Percentiles rank a stretch among this genome's conserved stretches.
Conservation (phyloP, 2,888 invertebrate genomes). For the Pristionchus maxplancki region DNA sequence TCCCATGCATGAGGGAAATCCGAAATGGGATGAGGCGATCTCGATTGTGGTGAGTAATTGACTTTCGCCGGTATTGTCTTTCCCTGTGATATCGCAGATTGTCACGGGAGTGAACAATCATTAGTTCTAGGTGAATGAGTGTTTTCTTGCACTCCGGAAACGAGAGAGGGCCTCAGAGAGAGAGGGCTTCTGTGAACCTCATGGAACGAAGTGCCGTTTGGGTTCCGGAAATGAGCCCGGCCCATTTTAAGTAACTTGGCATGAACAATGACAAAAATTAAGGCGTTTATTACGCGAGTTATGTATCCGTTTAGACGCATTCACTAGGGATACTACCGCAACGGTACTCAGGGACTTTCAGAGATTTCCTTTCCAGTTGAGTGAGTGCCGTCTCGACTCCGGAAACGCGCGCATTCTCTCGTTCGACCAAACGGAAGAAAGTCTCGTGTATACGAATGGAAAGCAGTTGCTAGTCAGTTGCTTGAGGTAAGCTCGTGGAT, state of each 20-base stretch:
- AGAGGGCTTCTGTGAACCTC: neutral
- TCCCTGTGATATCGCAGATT: neutral
- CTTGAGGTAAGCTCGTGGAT: slow-evolving; percentile 43
- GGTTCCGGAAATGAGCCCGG: neutral
- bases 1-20: slow-evolving; percentile 42
- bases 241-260: no score
- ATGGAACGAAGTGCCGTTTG: slow-evolving; percentile 4
- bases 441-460: slow-evolving; percentile 42
- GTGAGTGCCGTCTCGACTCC: slow-evolving; percentile 3
- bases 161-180: no score
- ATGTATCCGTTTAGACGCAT: no score
- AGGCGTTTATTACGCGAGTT: no score
- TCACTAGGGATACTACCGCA: no score
- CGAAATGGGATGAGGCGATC: slow-evolving; percentile 25
- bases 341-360: no score
- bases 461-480: slow-evolving; percentile 44
- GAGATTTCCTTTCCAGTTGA: slow-evolving; percentile 33
- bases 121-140: no score
- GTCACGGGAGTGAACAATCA: no score
- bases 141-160: no score
- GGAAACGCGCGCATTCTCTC: slow-evolving; percentile 39
- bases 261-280: no score
- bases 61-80: neutral
- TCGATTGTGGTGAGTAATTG: neutral
- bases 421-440: slow-evolving; percentile 48